A percentile compares a stretch with the other conserved stretches of the same genome.
Conservation (phyloP, 2,797 vertebrate genomes). For the Centropyge bicolor region DNA sequence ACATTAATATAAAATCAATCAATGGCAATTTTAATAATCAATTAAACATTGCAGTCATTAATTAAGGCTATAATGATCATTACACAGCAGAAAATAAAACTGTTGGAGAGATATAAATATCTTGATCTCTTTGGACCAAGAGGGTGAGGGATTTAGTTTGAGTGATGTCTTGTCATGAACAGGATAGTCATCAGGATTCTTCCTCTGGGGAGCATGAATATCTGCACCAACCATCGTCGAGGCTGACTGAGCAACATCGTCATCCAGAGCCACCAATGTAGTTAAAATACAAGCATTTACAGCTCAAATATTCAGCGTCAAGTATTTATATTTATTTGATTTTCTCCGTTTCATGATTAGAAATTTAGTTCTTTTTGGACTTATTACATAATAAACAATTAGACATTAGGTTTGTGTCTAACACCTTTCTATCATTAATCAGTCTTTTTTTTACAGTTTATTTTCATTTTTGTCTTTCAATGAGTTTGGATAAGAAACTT, state of each 20-base stretch:
- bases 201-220: background rate
- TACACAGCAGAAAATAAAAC: conserved; percentile 5
- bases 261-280: background rate
- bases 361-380: background rate
- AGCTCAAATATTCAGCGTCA: too few species aligned
- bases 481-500: too few species aligned
- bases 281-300: background rate
- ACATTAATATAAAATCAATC: conserved; percentile 29
- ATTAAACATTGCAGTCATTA: conserved; percentile 26
- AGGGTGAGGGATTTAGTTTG: background rate
- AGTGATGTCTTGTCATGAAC: background rate
- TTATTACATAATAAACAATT: background rate
- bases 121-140: background rate
- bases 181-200: background rate
- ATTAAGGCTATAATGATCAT: conserved; percentile 34
- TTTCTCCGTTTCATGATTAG: background rate
- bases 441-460: background rate
- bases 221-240: background rate
- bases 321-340: background rate
- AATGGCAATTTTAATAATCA: conserved; percentile 21
- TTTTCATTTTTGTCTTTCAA: background rate
- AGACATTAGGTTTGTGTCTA: background rate
- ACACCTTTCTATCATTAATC: background rate
- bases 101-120: background rate
- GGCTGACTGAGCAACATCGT: background rate